Evolutionary conservation across 2,797 vertebrate genomes (phyloP), one percentile per base, ranked within the genome.

Genomic region (Protonibea diacanthus): DNA sequence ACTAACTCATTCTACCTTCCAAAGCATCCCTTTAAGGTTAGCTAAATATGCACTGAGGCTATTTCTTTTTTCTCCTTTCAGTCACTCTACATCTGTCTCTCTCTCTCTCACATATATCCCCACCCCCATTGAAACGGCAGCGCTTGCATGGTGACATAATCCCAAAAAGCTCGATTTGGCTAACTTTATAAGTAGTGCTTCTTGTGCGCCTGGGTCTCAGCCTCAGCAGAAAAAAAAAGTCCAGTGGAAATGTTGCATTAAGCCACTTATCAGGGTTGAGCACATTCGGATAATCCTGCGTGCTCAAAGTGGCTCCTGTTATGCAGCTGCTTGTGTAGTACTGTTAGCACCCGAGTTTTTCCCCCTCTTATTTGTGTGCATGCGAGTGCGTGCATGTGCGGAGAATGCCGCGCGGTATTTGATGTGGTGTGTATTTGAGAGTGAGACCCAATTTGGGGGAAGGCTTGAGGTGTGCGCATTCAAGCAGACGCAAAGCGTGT

Each of bases 211-310:
- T 76, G 83, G 92, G 93, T 95, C 94, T 94, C 93, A 94, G 92
- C 93, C 91, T 94, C 94, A 93, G 91, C 92, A 89, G 89, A 86
- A 87, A 93, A 91, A 90, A 90, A 93, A 83, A 90, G 88, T 94
- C 90, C 89, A 93, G 89, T 93, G 90, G 85, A 94, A 95, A 94
- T 89, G 91, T 93, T 92, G 91, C 92, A 93, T 95, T 95, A 95
- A 95, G 94, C 95, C 93, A 95, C 91, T 96, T 95, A 95, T 95
- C 94, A 92, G 95, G 88, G 90, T 92, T 92, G 94, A 95, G 93
- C 95, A 95, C 94, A 95, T 95, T 95, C 91, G 86, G 92, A 94
- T 95, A 94, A 95, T 95, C 95, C 95, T 82, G 89, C 87, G 55
- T 82, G 92, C 93, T 95, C 91, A 93, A 93, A 94, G 91, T 93